Percentiles rank a stretch among this genome's conserved stretches.
Evolutionary conservation across 2,888 invertebrate species (phyloP).

Genomic region (Limnephilus auricula): DNA sequence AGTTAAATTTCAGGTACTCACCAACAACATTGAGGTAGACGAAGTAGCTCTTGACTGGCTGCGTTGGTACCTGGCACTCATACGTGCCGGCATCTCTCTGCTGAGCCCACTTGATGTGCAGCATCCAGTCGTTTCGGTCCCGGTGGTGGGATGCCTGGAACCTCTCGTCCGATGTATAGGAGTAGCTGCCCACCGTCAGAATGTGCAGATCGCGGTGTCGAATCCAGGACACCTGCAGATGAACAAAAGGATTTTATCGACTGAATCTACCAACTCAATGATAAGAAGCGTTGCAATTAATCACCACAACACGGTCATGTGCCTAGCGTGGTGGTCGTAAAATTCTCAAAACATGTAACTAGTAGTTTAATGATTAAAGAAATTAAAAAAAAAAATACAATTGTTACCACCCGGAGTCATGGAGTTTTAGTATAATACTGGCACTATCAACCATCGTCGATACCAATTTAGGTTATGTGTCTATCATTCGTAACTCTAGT

Average conservation of each 20-base stretch:
- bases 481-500: no score
- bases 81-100: conserved; percentile 92
- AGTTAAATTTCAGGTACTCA: conserved; percentile 75
- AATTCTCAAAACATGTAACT: no score
- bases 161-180: conserved; percentile 93
- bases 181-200: conserved; percentile 91
- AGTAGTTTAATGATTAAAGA: no score
- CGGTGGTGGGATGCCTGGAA: conserved; percentile 91
- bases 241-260: neutral
- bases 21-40: conserved; percentile 93
- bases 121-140: conserved; percentile 93
- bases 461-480: no score
- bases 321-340: no score
- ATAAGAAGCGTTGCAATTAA: neutral
- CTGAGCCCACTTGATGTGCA: conserved; percentile 95
- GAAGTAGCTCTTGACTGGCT: conserved; percentile 92
- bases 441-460: no score
- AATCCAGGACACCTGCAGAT: conserved; percentile 91
- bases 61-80: conserved; percentile 96
- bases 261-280: neutral
- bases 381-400: no score
- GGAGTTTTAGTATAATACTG: no score
- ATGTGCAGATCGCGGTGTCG: conserved; percentile 94
- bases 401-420: no score
- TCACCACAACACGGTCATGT: no score